Evolutionary conservation across 1,140 invertebrate species (phyloP).

Genomic region (Ladona fulva): DNA sequence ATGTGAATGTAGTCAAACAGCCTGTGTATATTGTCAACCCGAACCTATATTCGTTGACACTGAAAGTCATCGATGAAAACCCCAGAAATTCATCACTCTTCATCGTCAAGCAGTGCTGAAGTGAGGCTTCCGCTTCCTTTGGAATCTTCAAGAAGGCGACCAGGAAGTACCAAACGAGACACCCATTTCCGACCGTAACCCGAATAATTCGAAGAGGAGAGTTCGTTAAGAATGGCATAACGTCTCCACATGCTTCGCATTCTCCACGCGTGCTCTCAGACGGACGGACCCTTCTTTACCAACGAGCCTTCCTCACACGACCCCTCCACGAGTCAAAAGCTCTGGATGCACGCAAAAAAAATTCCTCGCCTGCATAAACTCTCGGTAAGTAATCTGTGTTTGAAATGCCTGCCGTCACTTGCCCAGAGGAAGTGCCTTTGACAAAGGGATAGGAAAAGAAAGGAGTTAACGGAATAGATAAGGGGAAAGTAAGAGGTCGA

Average conservation of each 20-base stretch:
- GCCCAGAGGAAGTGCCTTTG: conserved; percentile 13
- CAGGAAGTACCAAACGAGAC: too few relatives aligned
- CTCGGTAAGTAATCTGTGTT: conserved; percentile 14
- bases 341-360: conserved; percentile 15
- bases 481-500: neutral
- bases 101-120: too few relatives aligned
- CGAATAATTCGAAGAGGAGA: too few relatives aligned
- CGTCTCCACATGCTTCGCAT: neutral
- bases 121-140: too few relatives aligned
- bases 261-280: conserved; percentile 11
- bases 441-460: neutral
- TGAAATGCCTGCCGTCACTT: conserved; percentile 4
- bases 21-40: too few relatives aligned
- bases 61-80: too few relatives aligned
- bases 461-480: neutral
- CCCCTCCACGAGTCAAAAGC: neutral
- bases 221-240: too few relatives aligned
- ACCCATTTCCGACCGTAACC: too few relatives aligned
- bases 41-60: too few relatives aligned
- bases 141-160: too few relatives aligned
- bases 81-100: too few relatives aligned
- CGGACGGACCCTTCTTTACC: conserved; percentile 23
- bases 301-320: conserved; percentile 16
- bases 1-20: too few relatives aligned
- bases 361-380: conserved; percentile 19